Evolutionary conservation across 2,797 vertebrate genomes (phyloP), one percentile per base, ranked within the genome.

Genomic region (Meriones psammophilus): DNA sequence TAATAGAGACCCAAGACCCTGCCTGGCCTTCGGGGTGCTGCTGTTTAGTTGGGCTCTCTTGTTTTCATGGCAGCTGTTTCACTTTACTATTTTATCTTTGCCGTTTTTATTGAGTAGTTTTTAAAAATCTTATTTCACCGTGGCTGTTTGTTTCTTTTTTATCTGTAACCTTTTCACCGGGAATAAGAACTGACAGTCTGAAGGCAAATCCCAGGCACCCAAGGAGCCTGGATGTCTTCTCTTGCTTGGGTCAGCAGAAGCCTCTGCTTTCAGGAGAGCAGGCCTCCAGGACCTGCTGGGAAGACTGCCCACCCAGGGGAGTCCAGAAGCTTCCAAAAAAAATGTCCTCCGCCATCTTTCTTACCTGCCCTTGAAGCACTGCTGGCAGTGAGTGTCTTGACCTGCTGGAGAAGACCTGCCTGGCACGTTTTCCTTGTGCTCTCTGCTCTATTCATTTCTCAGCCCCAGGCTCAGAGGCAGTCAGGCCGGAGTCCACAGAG

Each of bases 61-160:
- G n/a, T 73, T 84, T 66, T 89, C 85, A 4, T 42, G 0, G 0
- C 0, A 4, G 26, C 84, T 50, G 62, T 91, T 54, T 85, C 6
- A 56, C 96, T 96, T 97, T 95, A 95, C n/a, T 42, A 88, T 95
- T 96, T 96, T 74, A 58, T 94, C 95, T 92, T 36, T 42, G 89
- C 76, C 56, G 20, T 68, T 96, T 95, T 97, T 97, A 97, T 95
- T 85, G 97, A 89, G 96, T 77, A 33, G 26, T 84, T 94, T 81
- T 56, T 64, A 58, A 54, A 54, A 30, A 62, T 50, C 56, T 88
- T 90, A 69, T 76, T 94, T 93, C 88, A 30, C 77, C 85, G n/a
- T 64, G 91, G 77, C 77, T 79, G 77, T 76, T 69, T 80, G 94
- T 50, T 77, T 84, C 92, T 92, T 39, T 91, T 84, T 88, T 88